Percentiles rank a stretch among this genome's conserved stretches.
phyloP scores from a whole-genome alignment of 2,888 invertebrate genomes.

The Cerastoderma edule region DNA sequence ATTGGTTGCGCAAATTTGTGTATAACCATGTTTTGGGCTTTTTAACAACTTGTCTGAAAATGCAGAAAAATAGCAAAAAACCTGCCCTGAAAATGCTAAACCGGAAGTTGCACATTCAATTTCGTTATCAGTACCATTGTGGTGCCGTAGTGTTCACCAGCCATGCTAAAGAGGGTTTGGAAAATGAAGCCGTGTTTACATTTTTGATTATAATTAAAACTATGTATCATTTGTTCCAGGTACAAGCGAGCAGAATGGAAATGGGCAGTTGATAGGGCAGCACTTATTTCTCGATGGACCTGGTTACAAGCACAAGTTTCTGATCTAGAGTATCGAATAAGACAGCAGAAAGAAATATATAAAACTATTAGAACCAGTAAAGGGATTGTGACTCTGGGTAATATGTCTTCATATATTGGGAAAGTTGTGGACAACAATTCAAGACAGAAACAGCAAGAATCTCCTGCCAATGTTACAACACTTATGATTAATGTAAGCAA shows the following conservation, averaged over 20 bases:
- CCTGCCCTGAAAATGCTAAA: too few species aligned
- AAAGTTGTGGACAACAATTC: constrained; percentile 29
- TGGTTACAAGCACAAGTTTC: constrained; percentile 97
- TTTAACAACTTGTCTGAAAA: too few species aligned
- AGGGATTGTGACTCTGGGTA: constrained; percentile 86
- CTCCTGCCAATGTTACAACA: constrained; percentile 78
- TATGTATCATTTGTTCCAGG: constrained; percentile 82
- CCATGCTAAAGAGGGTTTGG: not conserved
- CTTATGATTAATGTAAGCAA: constrained; percentile 79
- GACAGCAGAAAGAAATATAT: constrained; percentile 93
- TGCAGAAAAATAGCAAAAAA: too few species aligned
- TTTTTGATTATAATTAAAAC: not conserved
- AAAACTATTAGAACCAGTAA: constrained; percentile 86
- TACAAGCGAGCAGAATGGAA: constrained; percentile 83
- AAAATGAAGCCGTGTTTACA: not conserved
- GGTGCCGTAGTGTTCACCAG: too few species aligned
- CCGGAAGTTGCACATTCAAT: too few species aligned
- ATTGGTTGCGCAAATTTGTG: too few species aligned
- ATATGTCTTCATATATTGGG: constrained; percentile 66
- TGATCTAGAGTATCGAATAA: constrained; percentile 95
- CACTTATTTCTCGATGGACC: constrained; percentile 93
- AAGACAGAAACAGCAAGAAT: constrained; percentile 57
- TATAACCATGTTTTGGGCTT: too few species aligned
- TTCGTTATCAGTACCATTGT: too few species aligned
- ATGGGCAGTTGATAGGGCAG: constrained; percentile 89